Evolutionary conservation across 2,113 vertebrate species (phyloP).

Genomic region (Vicugna pacos): DNA sequence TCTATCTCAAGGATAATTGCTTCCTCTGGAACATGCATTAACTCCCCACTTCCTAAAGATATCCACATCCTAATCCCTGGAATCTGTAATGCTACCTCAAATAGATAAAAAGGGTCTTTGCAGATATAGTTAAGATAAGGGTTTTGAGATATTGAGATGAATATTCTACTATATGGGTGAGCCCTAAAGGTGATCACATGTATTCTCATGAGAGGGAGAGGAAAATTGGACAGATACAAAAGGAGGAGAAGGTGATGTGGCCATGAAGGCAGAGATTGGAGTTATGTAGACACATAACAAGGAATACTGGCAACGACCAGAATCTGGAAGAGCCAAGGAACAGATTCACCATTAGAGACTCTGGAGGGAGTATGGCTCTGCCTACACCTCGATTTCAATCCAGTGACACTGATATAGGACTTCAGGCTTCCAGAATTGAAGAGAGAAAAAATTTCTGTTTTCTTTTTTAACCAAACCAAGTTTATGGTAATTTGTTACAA

Average conservation of each 20-base stretch:
- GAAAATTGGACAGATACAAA: neutral
- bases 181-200: neutral
- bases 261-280: neutral
- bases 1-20: neutral
- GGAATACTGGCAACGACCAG: neutral
- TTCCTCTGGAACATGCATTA: neutral
- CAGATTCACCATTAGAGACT: neutral
- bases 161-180: neutral
- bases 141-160: neutral
- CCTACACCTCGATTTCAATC: neutral
- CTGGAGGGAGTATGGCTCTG: neutral
- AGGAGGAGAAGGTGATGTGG: neutral
- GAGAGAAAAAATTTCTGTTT: neutral
- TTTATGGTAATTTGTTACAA: conserved; percentile 8
- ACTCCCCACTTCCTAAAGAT: neutral
- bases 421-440: neutral
- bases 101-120: neutral
- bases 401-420: neutral
- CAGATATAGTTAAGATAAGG: neutral
- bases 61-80: neutral
- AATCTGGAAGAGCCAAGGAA: neutral
- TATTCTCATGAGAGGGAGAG: neutral
- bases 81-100: neutral
- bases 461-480: neutral
- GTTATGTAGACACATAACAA: neutral